Percentiles rank a stretch among this genome's conserved stretches.
These are phyloP conservation scores for Spatulosminthurus flaviceps DNA, from an alignment of 2,888 invertebrate species.

Conservation along the genomic window DNA sequence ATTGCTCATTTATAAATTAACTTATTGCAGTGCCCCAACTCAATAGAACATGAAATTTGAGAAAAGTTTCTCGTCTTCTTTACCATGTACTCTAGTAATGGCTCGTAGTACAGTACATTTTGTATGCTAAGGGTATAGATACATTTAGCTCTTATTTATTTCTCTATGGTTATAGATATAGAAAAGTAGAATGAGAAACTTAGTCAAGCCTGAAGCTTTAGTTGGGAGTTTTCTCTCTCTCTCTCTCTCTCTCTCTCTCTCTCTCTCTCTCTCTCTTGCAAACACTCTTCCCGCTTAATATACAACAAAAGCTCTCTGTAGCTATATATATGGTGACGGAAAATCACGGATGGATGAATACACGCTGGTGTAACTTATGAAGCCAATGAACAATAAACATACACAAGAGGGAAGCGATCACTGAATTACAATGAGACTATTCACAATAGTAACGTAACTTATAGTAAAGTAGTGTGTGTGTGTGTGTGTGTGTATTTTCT, in stretches of 20 bases:
- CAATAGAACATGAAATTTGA: slow-evolving; percentile 18
- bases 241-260: neutral
- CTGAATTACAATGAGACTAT: slow-evolving; percentile 41
- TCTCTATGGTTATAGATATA: too few relatives aligned
- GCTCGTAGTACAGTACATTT: too few relatives aligned
- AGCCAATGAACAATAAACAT: slow-evolving; percentile 40
- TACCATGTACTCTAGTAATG: neutral
- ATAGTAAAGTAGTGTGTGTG: too few relatives aligned
- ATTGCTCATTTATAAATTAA: slow-evolving; percentile 32
- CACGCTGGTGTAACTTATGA: slow-evolving; percentile 22
- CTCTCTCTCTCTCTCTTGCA: neutral
- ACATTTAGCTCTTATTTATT: too few relatives aligned
- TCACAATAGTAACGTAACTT: neutral
- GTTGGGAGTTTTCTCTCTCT: neutral
- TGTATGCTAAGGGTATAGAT: too few relatives aligned
- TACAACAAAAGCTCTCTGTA: neutral
- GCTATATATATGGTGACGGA: neutral
- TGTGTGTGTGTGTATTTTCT: slow-evolving; percentile 4
- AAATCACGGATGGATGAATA: slow-evolving; percentile 16
- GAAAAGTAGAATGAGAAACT: neutral
- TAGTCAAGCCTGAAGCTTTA: slow-evolving; percentile 9
- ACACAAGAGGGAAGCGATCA: slow-evolving; percentile 28
- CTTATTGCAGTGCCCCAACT: slow-evolving; percentile 7
- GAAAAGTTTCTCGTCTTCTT: neutral
- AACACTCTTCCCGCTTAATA: neutral